A percentile compares a stretch with the other conserved stretches of the same genome.
These are phyloP conservation scores for Neolamprologus falcicula DNA, from an alignment of 2,113 vertebrate species.

Conservation along the genomic window DNA sequence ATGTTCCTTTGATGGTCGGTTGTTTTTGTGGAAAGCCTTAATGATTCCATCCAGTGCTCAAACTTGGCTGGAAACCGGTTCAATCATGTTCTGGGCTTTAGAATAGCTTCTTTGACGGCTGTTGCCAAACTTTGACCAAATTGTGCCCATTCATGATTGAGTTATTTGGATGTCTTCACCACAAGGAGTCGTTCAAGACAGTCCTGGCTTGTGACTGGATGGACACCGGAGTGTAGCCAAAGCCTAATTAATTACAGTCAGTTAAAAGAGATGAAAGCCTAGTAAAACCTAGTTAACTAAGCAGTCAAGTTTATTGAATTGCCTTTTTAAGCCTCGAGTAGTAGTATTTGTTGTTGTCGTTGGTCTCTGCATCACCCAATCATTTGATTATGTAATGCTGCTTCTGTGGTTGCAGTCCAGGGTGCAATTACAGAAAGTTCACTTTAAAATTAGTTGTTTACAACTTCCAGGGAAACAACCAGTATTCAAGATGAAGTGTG, in stretches of 20 bases:
- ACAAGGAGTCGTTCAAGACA: conserved; percentile 34
- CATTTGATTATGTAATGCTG: conserved; percentile 24
- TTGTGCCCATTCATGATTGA: conserved; percentile 45
- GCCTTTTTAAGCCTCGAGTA: conserved; percentile 33
- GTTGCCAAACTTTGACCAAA: conserved; percentile 59
- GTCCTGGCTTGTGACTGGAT: conserved; percentile 23
- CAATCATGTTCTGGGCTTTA: conserved; percentile 24
- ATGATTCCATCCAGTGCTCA: conserved; percentile 36
- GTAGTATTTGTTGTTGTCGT: conserved; percentile 23
- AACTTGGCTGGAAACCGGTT: conserved; percentile 21
- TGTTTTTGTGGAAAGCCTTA: conserved; percentile 33
- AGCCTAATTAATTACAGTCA: conserved; percentile 62
- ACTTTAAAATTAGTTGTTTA: conserved; percentile 46
- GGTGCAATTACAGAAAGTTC: conserved; percentile 31
- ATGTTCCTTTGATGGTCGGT: conserved; percentile 53
- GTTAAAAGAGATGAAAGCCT: conserved; percentile 52
- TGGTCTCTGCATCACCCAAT: conserved; percentile 5
- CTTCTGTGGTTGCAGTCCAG: conserved; percentile 22
- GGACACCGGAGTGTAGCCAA: conserved; percentile 29
- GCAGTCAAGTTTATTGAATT: conserved; percentile 23
- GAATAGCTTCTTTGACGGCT: conserved; percentile 46
- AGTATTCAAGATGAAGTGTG: conserved; percentile 2
- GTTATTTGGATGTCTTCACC: conserved; percentile 36
- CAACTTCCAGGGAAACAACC: conserved; percentile 23
- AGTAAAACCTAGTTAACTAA: conserved; percentile 36